A percentile compares a stretch with the other conserved stretches of the same genome.
phyloP scores from a whole-genome alignment of 1,140 invertebrate genomes.

The Cyrtorhinus lividipennis region DNA sequence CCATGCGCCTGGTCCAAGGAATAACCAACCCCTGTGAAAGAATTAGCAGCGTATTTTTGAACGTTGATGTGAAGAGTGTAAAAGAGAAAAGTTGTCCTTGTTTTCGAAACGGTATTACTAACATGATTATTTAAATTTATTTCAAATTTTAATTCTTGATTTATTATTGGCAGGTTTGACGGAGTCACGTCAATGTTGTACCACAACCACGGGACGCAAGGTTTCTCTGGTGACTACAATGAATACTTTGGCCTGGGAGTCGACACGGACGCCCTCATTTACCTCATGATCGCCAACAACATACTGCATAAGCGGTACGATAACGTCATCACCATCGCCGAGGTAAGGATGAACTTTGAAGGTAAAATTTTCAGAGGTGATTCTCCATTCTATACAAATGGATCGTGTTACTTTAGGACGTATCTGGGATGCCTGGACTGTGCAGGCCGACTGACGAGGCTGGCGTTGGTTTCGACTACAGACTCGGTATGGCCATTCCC shows the following conservation, averaged over 20 bases:
- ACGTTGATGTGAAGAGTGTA: too few relatives aligned
- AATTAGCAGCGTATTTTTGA: too few relatives aligned
- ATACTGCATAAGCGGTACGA: constrained; percentile 74
- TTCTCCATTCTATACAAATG: too few relatives aligned
- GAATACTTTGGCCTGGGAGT: constrained; percentile 96
- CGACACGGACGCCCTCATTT: constrained; percentile 89
- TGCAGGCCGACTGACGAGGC: constrained; percentile 88
- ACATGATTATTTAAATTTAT: too few relatives aligned
- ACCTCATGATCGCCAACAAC: constrained; percentile 92
- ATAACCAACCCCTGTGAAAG: too few relatives aligned
- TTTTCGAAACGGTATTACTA: too few relatives aligned
- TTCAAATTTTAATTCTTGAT: too few relatives aligned
- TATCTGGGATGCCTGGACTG: constrained; percentile 94
- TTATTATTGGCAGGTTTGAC: constrained; percentile 73
- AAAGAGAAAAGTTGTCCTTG: too few relatives aligned
- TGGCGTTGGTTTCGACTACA: constrained; percentile 92
- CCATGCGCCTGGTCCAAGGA: too few relatives aligned
- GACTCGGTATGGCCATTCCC: constrained; percentile 95
- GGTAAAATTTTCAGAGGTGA: too few relatives aligned
- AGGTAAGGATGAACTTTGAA: too few relatives aligned
- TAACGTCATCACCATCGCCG: constrained; percentile 83
- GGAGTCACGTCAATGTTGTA: constrained; percentile 99
- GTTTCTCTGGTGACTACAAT: constrained; percentile 88
- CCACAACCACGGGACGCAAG: constrained; percentile 85
- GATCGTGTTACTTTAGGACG: too few relatives aligned